phyloP scores from a whole-genome alignment of 2,113 vertebrate genomes.

The Marmota flaviventris region DNA sequence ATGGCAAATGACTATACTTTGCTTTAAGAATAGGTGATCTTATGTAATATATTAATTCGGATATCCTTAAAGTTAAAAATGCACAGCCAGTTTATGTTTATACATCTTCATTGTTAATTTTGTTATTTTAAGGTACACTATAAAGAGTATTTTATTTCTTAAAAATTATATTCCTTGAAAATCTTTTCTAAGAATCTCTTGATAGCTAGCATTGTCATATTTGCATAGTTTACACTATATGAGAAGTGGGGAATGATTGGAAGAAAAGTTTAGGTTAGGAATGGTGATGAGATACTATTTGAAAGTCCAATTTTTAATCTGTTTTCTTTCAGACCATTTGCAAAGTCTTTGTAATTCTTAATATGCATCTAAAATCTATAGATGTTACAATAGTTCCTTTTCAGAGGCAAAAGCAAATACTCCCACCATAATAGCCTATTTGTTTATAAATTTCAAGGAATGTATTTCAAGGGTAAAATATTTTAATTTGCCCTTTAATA shows the following conservation, averaged over 20 bases:
- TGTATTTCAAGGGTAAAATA: not conserved
- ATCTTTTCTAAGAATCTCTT: slow-evolving; percentile 23
- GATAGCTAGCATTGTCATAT: not conserved
- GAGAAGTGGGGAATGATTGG: slow-evolving; percentile 31
- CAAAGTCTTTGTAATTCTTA: slow-evolving; percentile 17
- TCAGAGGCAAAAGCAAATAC: not conserved
- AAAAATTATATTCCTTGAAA: slow-evolving; percentile 18
- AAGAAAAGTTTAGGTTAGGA: slow-evolving; percentile 20
- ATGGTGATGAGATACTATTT: not conserved
- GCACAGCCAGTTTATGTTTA: not conserved
- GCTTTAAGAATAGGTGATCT: slow-evolving; percentile 22
- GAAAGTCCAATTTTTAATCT: not conserved
- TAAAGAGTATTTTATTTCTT: slow-evolving; percentile 50
- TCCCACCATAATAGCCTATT: not conserved
- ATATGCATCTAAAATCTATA: not conserved
- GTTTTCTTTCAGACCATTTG: slow-evolving; percentile 28
- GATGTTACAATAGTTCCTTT: not conserved
- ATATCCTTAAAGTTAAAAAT: slow-evolving; percentile 32
- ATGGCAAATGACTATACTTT: slow-evolving; percentile 7
- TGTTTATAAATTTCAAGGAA: slow-evolving; percentile 21
- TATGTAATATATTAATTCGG: slow-evolving; percentile 23
- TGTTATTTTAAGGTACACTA: slow-evolving; percentile 13
- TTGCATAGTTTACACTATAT: not conserved
- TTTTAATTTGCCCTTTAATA: slow-evolving; percentile 8
- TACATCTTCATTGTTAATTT: not conserved